Base-by-base conservation (phyloP, 2,888 invertebrate genomes). In the Tetragonisca angustula region DNA sequence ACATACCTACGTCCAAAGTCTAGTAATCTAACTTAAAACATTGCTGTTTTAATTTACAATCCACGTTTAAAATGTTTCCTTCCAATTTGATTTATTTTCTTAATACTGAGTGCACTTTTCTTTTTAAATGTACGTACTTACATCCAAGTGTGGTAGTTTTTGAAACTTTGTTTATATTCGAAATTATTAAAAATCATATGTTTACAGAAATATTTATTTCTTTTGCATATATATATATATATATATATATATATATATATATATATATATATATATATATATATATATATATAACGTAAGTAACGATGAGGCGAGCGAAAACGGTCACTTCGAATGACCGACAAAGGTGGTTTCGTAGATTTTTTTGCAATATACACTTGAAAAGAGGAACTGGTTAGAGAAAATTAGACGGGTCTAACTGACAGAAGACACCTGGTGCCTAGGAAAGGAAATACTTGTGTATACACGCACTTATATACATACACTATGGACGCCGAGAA, bases 381-480 rank as follows among this genome's bases (percentile, higher is more conserved):
- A 54, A 65, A 72, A 61, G 79, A 69, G 72, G 71, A 91, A 92
- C 90, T 91, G 91, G 91, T 90, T 90, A 84, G 86, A 83, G 85
- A 86, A 90, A 90, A 90, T 89, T 88, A 85, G 90, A 90, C 82
- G 88, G 79, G 84, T 75, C 85, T 81, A 86, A 92, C 91, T 91
- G 92, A 91, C 89, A 92, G 81, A 84, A 88, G 92, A 92, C 93
- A 93, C 92, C 93, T 93, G 93, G 93, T 90, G 85, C 88, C 85
- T 88, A 90, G 92, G 89, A 93, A 92, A 91, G 91, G 92, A 94
- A 93, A 93, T 88, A 92, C 91, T 90, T 92, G 91, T 90, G 70
- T 72, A 78, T 54, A 67, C 27, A 62, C 43, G 36, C 54, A 27
- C 36, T 61, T 43, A 24, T 50, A 36, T 54, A 24, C 43, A 43